Conservation (phyloP, 2,797 vertebrate species). For the Spondyliosoma cantharus region DNA sequence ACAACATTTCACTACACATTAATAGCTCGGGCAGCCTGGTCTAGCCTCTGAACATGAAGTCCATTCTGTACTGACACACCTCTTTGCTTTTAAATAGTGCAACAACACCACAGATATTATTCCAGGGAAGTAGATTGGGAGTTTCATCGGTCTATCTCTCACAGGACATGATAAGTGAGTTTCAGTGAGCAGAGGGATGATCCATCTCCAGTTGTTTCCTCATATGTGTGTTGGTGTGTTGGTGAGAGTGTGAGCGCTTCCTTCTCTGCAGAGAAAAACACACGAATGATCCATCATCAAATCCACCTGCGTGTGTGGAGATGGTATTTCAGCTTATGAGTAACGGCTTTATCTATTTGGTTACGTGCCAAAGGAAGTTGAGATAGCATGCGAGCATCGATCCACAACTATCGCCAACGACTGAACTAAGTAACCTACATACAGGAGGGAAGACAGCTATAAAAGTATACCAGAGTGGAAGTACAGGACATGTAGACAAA, state of each 20-base stretch:
- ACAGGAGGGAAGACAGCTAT: background rate
- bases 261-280: constrained; percentile 11
- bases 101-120: background rate
- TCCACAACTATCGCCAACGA: constrained; percentile 5
- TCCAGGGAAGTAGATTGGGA: background rate
- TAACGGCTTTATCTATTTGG: constrained; percentile 51
- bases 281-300: constrained; percentile 7
- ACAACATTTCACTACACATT: background rate
- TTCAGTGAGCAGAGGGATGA: constrained; percentile 69
- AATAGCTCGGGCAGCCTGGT: background rate
- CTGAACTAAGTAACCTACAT: constrained; percentile 32
- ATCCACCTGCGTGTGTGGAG: background rate
- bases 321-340: background rate
- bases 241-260: constrained; percentile 2
- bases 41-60: background rate
- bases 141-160: constrained; percentile 36
- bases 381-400: constrained; percentile 7
- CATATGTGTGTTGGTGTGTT: background rate
- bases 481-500: background rate
- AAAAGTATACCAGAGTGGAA: constrained; percentile 6
- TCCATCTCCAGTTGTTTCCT: constrained; percentile 31
- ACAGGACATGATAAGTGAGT: constrained; percentile 56
- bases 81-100: background rate
- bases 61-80: background rate
- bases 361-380: constrained; percentile 30